A percentile compares a stretch with the other conserved stretches of the same genome.
Evolutionary conservation across 2,797 vertebrate genomes (phyloP).

Genomic region (Sibirionetta formosa): DNA sequence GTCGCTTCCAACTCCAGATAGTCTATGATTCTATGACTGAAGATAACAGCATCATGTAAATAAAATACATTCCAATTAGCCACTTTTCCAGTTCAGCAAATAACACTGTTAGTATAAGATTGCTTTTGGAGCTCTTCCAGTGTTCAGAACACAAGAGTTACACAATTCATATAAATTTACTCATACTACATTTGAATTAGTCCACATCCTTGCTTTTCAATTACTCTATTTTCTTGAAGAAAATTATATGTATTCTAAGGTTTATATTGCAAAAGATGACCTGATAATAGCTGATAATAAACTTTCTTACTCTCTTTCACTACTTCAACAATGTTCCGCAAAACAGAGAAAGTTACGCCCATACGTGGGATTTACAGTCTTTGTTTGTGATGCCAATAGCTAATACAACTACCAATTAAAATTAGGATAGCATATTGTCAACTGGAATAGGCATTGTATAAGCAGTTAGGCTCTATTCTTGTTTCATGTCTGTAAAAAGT

Average conservation of each 20-base stretch:
- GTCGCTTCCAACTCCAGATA: neutral
- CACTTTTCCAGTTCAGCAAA: neutral
- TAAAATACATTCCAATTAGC: neutral
- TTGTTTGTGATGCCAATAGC: neutral
- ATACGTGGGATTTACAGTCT: neutral
- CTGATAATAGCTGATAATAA: neutral
- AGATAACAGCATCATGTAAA: neutral
- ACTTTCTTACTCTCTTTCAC: neutral
- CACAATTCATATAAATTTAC: neutral
- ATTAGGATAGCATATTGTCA: neutral
- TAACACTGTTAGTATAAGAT: neutral
- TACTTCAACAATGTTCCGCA: neutral
- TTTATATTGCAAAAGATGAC: neutral
- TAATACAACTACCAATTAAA: neutral
- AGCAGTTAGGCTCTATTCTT: neutral
- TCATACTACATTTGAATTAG: neutral
- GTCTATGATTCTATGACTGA: neutral
- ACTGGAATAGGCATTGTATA: neutral
- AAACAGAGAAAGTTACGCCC: neutral
- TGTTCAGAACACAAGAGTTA: neutral
- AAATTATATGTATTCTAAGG: neutral
- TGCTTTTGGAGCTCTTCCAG: neutral
- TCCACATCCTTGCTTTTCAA: neutral
- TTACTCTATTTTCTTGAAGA: neutral
- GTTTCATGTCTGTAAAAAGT: neutral